Conservation (phyloP, 2,797 vertebrate genomes). For the Gadopsis marmoratus region DNA sequence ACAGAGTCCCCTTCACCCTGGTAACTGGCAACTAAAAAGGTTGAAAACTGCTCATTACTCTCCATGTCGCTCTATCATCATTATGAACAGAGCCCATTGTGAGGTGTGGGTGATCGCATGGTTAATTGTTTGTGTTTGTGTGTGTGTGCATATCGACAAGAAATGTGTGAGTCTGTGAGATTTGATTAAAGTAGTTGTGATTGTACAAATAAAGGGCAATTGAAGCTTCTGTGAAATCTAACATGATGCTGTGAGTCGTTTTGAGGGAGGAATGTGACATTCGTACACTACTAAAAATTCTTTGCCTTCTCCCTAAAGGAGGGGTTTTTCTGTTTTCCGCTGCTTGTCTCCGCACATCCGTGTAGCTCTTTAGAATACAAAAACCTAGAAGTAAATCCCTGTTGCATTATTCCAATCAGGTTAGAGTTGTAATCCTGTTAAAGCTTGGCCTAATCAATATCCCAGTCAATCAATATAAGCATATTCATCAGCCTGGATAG, state of each 20-base stretch:
- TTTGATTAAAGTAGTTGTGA: background rate
- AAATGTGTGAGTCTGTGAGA: background rate
- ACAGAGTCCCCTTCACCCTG: conserved; percentile 55
- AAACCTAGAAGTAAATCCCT: conserved; percentile 63
- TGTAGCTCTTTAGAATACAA: conserved; percentile 28
- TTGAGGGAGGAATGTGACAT: conserved; percentile 75
- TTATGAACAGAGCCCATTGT: conserved; percentile 42
- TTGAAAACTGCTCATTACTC: conserved; percentile 48
- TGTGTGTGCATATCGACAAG: background rate
- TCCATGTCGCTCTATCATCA: conserved; percentile 40
- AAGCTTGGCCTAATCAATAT: conserved; percentile 79
- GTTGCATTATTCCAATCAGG: conserved; percentile 80
- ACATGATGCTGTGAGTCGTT: conserved; percentile 59
- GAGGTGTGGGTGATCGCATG: conserved; percentile 31
- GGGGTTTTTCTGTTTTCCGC: background rate
- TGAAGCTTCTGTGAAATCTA: no score
- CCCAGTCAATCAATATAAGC: conserved; percentile 71
- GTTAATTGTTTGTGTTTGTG: conserved; percentile 40
- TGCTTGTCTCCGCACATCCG: conserved; percentile 2
- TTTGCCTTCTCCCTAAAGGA: conserved; percentile 5
- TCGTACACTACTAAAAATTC: conserved; percentile 56
- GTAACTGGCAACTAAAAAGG: conserved; percentile 57
- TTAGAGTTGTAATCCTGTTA: conserved; percentile 81
- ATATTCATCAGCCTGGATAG: conserved; percentile 74
- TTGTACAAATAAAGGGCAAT: conserved; percentile 12